phyloP scores from a whole-genome alignment of 2,113 vertebrate species.

The Corynorhinus townsendii region DNA sequence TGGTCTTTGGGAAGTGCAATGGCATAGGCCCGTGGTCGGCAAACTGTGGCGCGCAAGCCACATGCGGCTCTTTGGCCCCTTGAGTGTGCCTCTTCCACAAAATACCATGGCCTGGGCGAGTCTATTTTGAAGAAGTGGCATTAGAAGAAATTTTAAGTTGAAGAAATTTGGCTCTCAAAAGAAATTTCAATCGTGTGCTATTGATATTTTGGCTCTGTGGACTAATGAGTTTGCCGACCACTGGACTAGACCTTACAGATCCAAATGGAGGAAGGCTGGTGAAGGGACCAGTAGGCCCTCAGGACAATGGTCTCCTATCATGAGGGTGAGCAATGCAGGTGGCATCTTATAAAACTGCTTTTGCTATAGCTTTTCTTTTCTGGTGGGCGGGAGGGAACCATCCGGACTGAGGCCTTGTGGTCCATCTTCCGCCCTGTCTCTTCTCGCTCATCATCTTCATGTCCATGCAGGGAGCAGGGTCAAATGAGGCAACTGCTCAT shows the following conservation, averaged over 20 bases:
- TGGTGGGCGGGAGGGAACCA: background rate
- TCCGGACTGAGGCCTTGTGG: background rate
- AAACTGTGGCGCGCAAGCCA: too few species aligned
- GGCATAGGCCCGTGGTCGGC: too few species aligned
- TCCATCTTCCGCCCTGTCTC: background rate
- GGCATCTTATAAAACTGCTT: background rate
- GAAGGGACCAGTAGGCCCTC: background rate
- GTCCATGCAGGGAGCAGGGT: background rate
- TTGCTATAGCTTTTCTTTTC: background rate
- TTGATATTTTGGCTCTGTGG: too few species aligned
- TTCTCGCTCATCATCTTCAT: background rate
- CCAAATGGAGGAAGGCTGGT: background rate
- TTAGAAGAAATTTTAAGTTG: too few species aligned
- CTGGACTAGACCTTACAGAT: too few species aligned
- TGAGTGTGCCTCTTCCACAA: too few species aligned
- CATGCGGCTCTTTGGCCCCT: too few species aligned
- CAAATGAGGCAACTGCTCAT: slow-evolving; percentile 35
- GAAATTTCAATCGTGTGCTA: too few species aligned
- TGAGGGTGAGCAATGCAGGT: background rate
- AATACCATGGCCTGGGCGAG: too few species aligned
- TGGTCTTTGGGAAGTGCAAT: background rate
- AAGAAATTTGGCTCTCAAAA: too few species aligned
- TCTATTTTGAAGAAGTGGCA: too few species aligned
- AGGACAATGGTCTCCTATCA: background rate
- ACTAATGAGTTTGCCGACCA: too few species aligned